Conservation (phyloP, 2,797 vertebrate species). For the Spinus pinus region DNA sequence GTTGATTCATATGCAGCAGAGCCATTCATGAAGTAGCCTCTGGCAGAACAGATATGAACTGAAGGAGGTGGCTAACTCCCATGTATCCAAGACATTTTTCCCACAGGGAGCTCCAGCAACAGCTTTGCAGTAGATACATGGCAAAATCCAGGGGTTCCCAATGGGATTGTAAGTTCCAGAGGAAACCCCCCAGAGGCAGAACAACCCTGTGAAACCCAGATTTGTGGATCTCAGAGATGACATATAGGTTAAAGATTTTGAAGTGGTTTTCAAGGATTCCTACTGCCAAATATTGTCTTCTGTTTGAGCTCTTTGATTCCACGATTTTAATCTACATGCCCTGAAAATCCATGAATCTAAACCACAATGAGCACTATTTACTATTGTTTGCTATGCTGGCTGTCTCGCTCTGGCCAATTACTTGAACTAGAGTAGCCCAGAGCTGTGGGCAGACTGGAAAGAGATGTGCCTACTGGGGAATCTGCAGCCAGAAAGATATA, state of each 20-base stretch:
- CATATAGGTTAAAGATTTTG: neutral
- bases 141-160: neutral
- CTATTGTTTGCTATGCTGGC: neutral
- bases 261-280: neutral
- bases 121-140: neutral
- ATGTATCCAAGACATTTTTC: neutral
- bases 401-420: neutral
- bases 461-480: neutral
- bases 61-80: neutral
- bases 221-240: neutral
- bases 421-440: neutral
- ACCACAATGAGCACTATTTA: neutral
- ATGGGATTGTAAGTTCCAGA: neutral
- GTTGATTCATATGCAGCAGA: neutral
- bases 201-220: neutral
- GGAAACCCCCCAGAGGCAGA: neutral
- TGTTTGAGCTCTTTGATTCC: neutral
- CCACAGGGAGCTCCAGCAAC: neutral
- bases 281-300: neutral
- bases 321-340: neutral
- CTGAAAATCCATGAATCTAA: neutral
- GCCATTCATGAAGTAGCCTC: neutral
- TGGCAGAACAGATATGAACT: neutral
- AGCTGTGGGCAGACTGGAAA: neutral
- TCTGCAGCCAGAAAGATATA: neutral